Conservation (phyloP, 2,888 invertebrate genomes). For the Leucophora obtusa region DNA sequence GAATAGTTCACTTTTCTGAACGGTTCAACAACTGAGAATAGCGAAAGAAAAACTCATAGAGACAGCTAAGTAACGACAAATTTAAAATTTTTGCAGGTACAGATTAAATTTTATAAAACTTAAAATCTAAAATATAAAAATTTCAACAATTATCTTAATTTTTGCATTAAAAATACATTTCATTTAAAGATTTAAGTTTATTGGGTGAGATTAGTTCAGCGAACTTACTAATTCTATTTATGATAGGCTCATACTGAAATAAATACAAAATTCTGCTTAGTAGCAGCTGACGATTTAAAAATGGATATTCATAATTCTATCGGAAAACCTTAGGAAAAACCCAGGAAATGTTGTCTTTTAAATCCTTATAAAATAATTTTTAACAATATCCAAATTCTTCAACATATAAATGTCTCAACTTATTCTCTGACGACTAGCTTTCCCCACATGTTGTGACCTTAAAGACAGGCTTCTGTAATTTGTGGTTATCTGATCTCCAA, state of each 20-base stretch:
- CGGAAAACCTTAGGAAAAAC: constrained; percentile 38
- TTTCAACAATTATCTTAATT: too few relatives aligned
- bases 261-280: not conserved
- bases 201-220: constrained; percentile 31
- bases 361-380: not conserved
- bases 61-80: not conserved
- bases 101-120: constrained; percentile 17
- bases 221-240: constrained; percentile 13
- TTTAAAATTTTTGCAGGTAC: not conserved
- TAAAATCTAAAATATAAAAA: not conserved
- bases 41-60: constrained; percentile 13
- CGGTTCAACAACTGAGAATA: constrained; percentile 22
- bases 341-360: not conserved
- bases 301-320: constrained; percentile 33
- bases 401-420: constrained; percentile 1
- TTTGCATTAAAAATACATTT: too few relatives aligned
- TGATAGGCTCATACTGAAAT: constrained; percentile 1
- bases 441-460: not conserved
- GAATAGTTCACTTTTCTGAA: not conserved
- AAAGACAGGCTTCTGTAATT: constrained; percentile 26
- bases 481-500: constrained; percentile 29
- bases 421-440: not conserved
- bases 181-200: constrained; percentile 14
- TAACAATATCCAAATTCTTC: not conserved
- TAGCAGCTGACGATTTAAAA: constrained; percentile 18